Conservation (phyloP, 2,797 vertebrate genomes). For the Lagocephalus sceleratus region DNA sequence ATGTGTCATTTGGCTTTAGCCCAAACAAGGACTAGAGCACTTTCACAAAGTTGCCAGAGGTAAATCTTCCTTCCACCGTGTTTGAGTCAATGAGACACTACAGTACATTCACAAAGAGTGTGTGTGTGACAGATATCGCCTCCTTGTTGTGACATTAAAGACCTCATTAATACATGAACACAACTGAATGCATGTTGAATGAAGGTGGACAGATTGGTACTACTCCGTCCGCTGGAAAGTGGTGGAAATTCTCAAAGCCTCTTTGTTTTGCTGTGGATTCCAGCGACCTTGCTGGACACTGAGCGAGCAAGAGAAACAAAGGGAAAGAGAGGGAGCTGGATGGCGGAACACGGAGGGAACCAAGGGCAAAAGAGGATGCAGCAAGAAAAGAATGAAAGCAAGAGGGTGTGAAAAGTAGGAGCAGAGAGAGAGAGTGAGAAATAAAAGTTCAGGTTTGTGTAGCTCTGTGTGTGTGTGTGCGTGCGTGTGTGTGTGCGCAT, state of each 20-base stretch:
- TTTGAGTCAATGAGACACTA: constrained; percentile 12
- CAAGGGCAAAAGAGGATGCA: constrained; percentile 18
- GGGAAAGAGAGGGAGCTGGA: constrained; percentile 36
- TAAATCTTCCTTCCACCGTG: constrained; percentile 26
- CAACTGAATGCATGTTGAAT: background rate
- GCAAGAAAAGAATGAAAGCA: constrained; percentile 7
- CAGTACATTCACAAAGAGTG: too few species aligned
- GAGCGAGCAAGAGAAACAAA: constrained; percentile 42
- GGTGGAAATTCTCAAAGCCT: constrained; percentile 59
- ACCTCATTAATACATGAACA: too few species aligned
- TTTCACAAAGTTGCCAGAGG: constrained; percentile 38
- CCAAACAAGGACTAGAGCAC: constrained; percentile 37
- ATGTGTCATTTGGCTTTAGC: constrained; percentile 58
- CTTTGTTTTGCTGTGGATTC: constrained; percentile 67
- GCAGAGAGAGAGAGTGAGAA: constrained; percentile 14
- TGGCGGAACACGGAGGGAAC: constrained; percentile 6
- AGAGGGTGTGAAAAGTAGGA: background rate
- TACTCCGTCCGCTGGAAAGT: constrained; percentile 31
- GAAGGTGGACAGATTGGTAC: constrained; percentile 10
- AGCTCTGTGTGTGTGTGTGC: background rate
- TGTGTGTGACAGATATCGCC: background rate
- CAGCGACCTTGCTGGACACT: constrained; percentile 58
- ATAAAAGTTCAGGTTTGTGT: constrained; percentile 6
- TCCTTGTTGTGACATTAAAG: too few species aligned
- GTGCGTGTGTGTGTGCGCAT: background rate